Evolutionary conservation across 2,113 vertebrate species (phyloP).

Genomic region (Barnardius zonarius): DNA sequence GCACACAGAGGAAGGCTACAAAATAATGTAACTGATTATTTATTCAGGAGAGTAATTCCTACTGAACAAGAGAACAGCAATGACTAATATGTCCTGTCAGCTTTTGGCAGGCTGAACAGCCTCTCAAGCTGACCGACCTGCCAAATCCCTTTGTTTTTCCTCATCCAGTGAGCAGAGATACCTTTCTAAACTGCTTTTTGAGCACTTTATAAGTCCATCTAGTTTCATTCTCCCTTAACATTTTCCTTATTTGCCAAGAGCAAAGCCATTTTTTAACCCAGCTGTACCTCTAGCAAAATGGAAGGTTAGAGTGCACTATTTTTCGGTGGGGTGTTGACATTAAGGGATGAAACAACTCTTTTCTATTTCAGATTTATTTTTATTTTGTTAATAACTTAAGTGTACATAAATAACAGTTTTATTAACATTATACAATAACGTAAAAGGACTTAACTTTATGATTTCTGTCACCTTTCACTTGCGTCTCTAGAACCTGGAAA

Average conservation of each 20-base stretch:
- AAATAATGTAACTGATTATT: constrained; percentile 2
- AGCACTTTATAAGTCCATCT: neutral
- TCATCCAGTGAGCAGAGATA: neutral
- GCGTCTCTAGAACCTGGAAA: neutral
- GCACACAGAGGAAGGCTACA: neutral
- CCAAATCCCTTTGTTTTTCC: neutral
- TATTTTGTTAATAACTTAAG: neutral
- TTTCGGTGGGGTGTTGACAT: neutral
- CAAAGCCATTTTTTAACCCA: neutral
- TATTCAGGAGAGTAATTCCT: constrained; percentile 5
- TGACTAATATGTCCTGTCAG: neutral
- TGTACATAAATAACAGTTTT: neutral
- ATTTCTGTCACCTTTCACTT: neutral
- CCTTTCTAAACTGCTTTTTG: neutral
- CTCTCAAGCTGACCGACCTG: neutral
- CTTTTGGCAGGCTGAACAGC: neutral
- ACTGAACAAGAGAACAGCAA: neutral
- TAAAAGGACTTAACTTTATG: neutral
- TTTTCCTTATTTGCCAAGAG: neutral
- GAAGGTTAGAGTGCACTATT: neutral
- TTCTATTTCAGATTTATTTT: neutral
- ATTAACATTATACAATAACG: neutral
- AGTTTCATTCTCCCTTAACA: neutral
- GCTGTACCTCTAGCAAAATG: neutral
- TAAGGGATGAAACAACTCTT: neutral